A percentile compares a stretch with the other conserved stretches of the same genome.
phyloP scores from a whole-genome alignment of 2,113 vertebrate species.

The Herpailurus yagouaroundi region DNA sequence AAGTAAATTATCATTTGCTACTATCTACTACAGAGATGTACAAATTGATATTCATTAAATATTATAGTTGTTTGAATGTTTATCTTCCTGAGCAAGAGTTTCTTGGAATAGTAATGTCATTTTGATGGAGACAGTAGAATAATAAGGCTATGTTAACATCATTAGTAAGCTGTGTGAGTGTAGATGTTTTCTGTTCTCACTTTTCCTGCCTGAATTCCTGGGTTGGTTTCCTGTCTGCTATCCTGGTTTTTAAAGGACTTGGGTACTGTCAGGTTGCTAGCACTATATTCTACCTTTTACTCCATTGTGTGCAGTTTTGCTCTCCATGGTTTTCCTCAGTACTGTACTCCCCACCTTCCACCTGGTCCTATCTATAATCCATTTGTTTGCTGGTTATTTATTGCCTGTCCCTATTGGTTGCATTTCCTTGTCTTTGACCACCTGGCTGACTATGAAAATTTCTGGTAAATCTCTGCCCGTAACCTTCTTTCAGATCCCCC shows the following conservation, averaged over 20 bases:
- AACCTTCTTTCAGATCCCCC: background rate
- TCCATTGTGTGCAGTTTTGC: background rate
- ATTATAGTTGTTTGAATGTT: background rate
- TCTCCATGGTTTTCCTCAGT: background rate
- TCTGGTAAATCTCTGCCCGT: background rate
- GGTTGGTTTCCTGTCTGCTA: background rate
- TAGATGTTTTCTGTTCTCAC: background rate
- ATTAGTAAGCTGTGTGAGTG: slow-evolving; percentile 16
- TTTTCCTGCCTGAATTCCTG: background rate
- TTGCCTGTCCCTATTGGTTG: background rate
- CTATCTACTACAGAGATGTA: background rate
- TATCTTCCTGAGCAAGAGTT: slow-evolving; percentile 31
- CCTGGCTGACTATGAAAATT: background rate
- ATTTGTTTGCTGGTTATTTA: background rate
- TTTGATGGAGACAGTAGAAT: slow-evolving; percentile 5
- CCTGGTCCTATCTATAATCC: background rate
- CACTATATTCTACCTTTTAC: background rate
- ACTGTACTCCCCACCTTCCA: background rate
- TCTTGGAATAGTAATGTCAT: slow-evolving; percentile 18
- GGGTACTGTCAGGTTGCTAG: background rate
- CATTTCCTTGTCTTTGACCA: slow-evolving; percentile 36
- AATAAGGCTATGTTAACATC: background rate
- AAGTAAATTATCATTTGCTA: slow-evolving; percentile 17
- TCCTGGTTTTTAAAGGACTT: background rate
- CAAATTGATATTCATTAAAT: background rate